Base-by-base conservation (phyloP, 1,140 invertebrate genomes). In the Rhynchophorus ferrugineus region DNA sequence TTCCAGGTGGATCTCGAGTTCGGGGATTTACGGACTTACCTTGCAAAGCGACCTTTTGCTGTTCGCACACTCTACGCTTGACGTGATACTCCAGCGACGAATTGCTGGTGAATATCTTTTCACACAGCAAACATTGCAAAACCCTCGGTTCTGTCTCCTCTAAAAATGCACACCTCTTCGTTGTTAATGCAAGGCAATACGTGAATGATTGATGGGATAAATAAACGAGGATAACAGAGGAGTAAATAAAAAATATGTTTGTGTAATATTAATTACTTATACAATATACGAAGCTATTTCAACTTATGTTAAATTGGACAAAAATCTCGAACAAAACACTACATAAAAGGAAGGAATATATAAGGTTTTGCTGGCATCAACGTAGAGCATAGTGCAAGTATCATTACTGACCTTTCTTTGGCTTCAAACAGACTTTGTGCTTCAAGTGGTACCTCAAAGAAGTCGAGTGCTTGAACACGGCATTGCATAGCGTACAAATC, bases 1-100 rank as follows among this genome's bases (percentile, higher is more conserved):
- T n/a, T n/a, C 11, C 24, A 11, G 5, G 11, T 29, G 11, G 24
- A 6, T 29, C 5, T 29, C 24, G 24, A 29, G 11, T 29, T 29
- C 5, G 24, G 5, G 5, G 11, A 5, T 11, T 5, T 6, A 29
- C 5, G 9, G 3, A 8, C 29, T 49, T 43, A 47, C 51, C 51
- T 16, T 36, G 37, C 16, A 46, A 13, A 9, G 14, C 20, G 5
- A 22, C 16, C 29, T 49, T 49, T 16, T 38, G 21, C 16, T 55
- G 45, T 34, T 55, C 45, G 22, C 56, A 58, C 8, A 46, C 48
- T 37, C 37, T 58, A 11, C 47, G 41, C 13, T 54, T 54, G 7
- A 49, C 37, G 16, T 58, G 56, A 21, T 54, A 58, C 2, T 50
- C 48, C 14, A 54, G 19, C 1, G 51, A 54, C n/a, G 43, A 47